Base-by-base conservation (phyloP, 1,140 invertebrate genomes). In the Saccostrea echinata region DNA sequence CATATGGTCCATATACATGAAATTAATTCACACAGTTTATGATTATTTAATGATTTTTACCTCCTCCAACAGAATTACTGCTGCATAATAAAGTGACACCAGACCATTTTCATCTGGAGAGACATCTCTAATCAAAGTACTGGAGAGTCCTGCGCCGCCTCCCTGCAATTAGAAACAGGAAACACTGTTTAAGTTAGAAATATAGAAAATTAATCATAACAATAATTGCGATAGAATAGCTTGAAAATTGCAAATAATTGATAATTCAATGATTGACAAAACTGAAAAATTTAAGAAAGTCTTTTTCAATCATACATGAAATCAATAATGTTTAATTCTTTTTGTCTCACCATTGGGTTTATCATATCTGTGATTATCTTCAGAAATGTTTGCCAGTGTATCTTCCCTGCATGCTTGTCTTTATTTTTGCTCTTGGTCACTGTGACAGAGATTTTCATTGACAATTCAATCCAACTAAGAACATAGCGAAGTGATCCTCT, bases 391-490 rank as follows among this genome's bases (percentile, higher is more conserved):
- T 88, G 76, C 85, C 91, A 92, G 8, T 81, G 88, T 61, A 94
- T 92, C 61, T 88, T 91, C 53, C 92, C 91, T 84, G 87, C 85
- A 84, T 85, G 27, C 30, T 51, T 71, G 16, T 76, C 81, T 35
- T 71, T 61, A 33, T 84, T 76, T 13, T 68, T n/a, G 71, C 30
- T 55, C 30, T 61, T 61, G 16, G 35, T 88, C n/a, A 87, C 61
- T 61, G 85, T 89, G 33, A 91, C 85, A 27, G 85, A 86, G 61
- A 88, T 91, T 57, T 92, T 88, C 88, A 92, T 91, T 27, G 96
- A 96, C 95, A 96, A 96, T 84, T 96, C 95, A 86, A 97, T 96
- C 96, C 96, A 97, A 90, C 97, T 96, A 24, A 97, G 91, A 4
- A 97, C 92, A 93, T 96, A 96, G 12, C 96, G 92, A 33, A 97